Base-by-base conservation (phyloP, 2,113 vertebrate genomes). In the Salminus brasiliensis region DNA sequence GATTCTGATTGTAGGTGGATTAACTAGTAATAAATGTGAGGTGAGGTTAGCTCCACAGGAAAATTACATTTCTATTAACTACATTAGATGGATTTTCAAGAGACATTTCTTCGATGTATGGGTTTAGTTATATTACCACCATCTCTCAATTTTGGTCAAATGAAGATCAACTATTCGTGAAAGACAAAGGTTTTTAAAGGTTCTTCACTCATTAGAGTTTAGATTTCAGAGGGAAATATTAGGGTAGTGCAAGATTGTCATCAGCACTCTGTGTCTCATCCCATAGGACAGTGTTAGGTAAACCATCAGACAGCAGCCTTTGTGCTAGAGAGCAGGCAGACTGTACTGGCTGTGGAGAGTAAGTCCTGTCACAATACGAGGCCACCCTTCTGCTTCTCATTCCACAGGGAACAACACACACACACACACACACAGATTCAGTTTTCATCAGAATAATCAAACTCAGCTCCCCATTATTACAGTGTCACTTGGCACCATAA, bases 401-500 rank as follows among this genome's bases (percentile, higher is more conserved):
- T 32, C 7, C 1, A 1, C 29, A 34, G 7, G n/a, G 25, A 23
- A 45, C 72, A 30, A n/a, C 32, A 59, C 27, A 36, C 47, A 53
- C 11, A 21, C 34, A 23, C n/a, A n/a, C 32, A 59, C 27, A 36
- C 47, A 53, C 11, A 21, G 63, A 23, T 29, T n/a, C 11, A 11
- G 15, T 47, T 49, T 25, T 39, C 29, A 36, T 52, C 49, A 21
- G 8, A 74, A 52, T 60, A 82, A 41, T 49, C 27, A n/a, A 57
- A 78, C 32, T 52, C 69, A 53, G 23, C 30, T 74, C 32, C 45
- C 9, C 3, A 16, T 62, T 78, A 57, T 27, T 70, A 25, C 29
- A 10, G 11, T 27, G 23, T 21, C 45, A n/a, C 70, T 66, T 78
- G 79, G 71, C 66, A 66, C 68, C 36, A 66, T 70, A 81, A 27